A percentile compares a stretch with the other conserved stretches of the same genome.
These are phyloP conservation scores for Xanthorhoe spadicearia DNA, from an alignment of 2,888 invertebrate species.

Conservation along the genomic window DNA sequence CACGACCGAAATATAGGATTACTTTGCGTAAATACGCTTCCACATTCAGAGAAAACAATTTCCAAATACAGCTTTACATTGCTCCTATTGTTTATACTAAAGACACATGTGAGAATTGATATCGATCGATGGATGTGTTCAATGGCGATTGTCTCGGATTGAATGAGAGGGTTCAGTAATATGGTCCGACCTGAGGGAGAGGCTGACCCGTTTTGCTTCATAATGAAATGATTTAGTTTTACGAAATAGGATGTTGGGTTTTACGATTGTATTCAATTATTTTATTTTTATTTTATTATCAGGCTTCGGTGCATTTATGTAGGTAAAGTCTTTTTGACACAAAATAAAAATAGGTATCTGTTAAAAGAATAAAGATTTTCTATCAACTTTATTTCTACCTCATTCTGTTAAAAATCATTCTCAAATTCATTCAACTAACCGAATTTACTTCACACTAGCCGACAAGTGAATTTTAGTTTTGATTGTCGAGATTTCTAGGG, in stretches of 20 bases:
- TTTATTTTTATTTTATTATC: no score
- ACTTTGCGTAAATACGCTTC: slow-evolving; percentile 37
- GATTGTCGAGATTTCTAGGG: no score
- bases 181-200: slow-evolving; percentile 32
- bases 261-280: slow-evolving; percentile 5
- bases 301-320: neutral
- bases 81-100: slow-evolving; percentile 59
- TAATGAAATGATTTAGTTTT: slow-evolving; percentile 33
- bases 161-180: slow-evolving; percentile 45
- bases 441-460: no score
- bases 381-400: no score
- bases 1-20: slow-evolving; percentile 24
- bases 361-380: no score
- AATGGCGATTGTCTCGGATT: slow-evolving; percentile 53
- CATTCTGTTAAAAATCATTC: no score
- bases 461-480: no score
- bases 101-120: slow-evolving; percentile 53
- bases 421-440: no score
- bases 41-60: slow-evolving; percentile 49
- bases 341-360: no score
- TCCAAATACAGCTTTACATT: slow-evolving; percentile 50
- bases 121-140: slow-evolving; percentile 57
- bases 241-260: slow-evolving; percentile 4
- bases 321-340: no score
- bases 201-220: slow-evolving; percentile 19